phyloP scores from a whole-genome alignment of 1,140 invertebrate genomes.

The Phocides pigmalion region DNA sequence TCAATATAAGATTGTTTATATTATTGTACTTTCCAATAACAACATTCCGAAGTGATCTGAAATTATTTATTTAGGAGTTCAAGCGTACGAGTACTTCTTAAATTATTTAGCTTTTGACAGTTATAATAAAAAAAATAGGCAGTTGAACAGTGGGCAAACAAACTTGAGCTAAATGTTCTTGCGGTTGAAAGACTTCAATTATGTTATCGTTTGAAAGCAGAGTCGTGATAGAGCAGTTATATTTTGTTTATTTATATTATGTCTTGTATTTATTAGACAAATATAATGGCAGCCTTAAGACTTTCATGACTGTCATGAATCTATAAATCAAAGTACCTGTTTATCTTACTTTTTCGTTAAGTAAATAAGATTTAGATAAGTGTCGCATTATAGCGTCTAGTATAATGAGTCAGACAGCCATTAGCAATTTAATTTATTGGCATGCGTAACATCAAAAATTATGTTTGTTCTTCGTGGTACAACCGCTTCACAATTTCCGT shows the following conservation, averaged over 20 bases:
- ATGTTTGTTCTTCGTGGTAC: no score
- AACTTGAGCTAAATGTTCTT: slow-evolving; percentile 3
- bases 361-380: not conserved
- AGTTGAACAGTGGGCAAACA: slow-evolving; percentile 17
- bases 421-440: no score
- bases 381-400: no score
- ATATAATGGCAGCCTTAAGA: not conserved
- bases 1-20: slow-evolving; percentile 27
- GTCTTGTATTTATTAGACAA: slow-evolving; percentile 4
- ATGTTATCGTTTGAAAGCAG: slow-evolving; percentile 25
- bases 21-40: slow-evolving; percentile 31
- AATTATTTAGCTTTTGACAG: slow-evolving; percentile 15
- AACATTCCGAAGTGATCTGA: slow-evolving; percentile 23
- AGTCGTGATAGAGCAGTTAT: slow-evolving; percentile 23
- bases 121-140: slow-evolving; percentile 18
- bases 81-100: slow-evolving; percentile 12
- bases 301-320: not conserved
- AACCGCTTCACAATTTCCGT: no score
- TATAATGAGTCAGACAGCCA: no score
- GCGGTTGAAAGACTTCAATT: slow-evolving; percentile 18
- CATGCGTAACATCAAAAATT: no score
- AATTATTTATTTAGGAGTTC: slow-evolving; percentile 22
- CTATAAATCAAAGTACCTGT: not conserved
- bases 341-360: no score
- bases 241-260: slow-evolving; percentile 19